Conservation (phyloP, 2,888 invertebrate genomes). For the Germaria angustata region DNA sequence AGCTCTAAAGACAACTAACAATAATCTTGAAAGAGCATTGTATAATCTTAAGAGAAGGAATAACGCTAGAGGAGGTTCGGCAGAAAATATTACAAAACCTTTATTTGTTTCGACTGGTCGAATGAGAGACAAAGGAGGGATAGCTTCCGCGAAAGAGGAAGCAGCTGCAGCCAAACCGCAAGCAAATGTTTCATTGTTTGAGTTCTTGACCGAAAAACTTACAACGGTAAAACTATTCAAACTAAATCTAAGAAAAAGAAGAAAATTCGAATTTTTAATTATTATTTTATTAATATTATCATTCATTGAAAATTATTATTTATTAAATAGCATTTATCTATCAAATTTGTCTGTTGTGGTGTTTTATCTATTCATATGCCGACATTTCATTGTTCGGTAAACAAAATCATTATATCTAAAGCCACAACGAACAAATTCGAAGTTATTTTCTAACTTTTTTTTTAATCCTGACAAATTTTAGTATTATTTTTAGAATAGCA, state of each 20-base stretch:
- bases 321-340: too few relatives aligned
- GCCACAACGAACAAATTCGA: too few relatives aligned
- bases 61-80: conserved; percentile 55
- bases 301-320: too few relatives aligned
- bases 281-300: too few relatives aligned
- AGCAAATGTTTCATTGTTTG: conserved; percentile 89
- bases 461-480: too few relatives aligned
- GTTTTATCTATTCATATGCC: too few relatives aligned
- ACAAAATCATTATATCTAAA: too few relatives aligned
- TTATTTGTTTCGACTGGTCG: conserved; percentile 22
- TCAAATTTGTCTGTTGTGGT: too few relatives aligned
- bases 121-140: conserved; percentile 70
- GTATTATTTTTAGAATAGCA: too few relatives aligned
- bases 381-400: too few relatives aligned
- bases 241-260: conserved; percentile 2
- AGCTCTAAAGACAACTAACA: conserved; percentile 86
- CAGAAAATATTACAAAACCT: conserved; percentile 48
- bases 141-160: conserved; percentile 81
- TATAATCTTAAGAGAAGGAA: conserved; percentile 83
- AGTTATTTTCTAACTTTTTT: too few relatives aligned
- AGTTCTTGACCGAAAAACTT: conserved; percentile 90
- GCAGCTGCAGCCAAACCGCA: conserved; percentile 86
- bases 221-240: conserved; percentile 68
- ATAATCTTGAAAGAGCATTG: conserved; percentile 87
- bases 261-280: too few relatives aligned